Evolutionary conservation across 2,113 vertebrate species (phyloP), one percentile per base, ranked within the genome.

Genomic region (Coturnix japonica): DNA sequence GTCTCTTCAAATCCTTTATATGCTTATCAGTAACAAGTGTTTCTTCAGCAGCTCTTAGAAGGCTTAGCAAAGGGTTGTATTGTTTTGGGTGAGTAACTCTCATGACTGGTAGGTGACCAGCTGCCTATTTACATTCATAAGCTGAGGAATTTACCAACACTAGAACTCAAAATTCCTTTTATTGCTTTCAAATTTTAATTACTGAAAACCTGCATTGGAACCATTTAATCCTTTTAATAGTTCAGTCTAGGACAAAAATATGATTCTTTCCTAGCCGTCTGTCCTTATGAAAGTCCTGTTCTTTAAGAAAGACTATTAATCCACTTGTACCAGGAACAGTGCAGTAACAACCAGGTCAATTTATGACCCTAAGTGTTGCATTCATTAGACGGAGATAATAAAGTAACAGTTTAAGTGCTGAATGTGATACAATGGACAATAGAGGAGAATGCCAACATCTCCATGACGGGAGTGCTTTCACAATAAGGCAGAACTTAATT

Each of bases 311-410:
- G 31, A 51, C 73, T 53, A 87, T 90, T 76, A 63, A 87, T 66
- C 56, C 56, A 85, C 37, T 95, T 67, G 81, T 91, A 92, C 85
- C 81, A 95, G 87, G 93, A 94, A 87, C 54, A 80, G 19, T 80
- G 31, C 59, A 77, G 49, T n/a, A 81, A 94, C 78, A 85, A 79
- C 16, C 25, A 82, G 20, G 46, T 82, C 76, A 82, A 69, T 91
- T 79, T 92, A 87, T 70, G 46, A 85, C 44, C 66, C 21, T 73
- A 91, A 89, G 73, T 63, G 41, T 46, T 73, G 37, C 16, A 3
- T 70, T 92, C 33, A 80, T 66, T 73, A 82, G 25, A 19, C 20
- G 80, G 31, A 94, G 84, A 82, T 57, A 93, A 89, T 20, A 54
- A 70, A 85, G 21, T 72, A 93, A 79, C 31, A 85, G 41, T 85